Percentiles rank a stretch among this genome's conserved stretches.
Conservation (phyloP, 2,113 vertebrate species). For the Pachypanchax playfairii region DNA sequence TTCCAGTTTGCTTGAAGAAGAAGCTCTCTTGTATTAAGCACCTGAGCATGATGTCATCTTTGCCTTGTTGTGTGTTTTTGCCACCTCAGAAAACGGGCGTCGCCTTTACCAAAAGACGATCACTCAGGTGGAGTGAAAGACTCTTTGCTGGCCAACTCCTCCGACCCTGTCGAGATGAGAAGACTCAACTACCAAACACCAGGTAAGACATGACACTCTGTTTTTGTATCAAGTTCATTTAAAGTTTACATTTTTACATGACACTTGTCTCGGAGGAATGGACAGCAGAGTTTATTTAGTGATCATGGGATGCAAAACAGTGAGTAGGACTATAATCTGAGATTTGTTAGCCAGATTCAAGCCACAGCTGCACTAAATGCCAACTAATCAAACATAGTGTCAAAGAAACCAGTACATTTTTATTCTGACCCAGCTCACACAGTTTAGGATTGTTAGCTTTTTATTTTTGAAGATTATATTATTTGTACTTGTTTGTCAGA, state of each 20-base stretch:
- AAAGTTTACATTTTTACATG: not conserved
- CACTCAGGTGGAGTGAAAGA: constrained; percentile 94
- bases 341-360: too few relatives aligned
- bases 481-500: not conserved
- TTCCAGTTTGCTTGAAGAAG: constrained; percentile 18
- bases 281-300: not conserved
- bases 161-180: constrained; percentile 96
- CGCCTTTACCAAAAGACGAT: constrained; percentile 93
- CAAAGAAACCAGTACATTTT: too few relatives aligned
- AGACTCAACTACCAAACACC: constrained; percentile 98
- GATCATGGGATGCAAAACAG: not conserved
- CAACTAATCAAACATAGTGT: too few relatives aligned
- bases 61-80: constrained; percentile 39
- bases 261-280: not conserved
- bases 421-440: not conserved
- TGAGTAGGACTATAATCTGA: not conserved
- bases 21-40: not conserved
- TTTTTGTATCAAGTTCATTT: not conserved
- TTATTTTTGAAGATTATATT: too few relatives aligned
- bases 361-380: too few relatives aligned
- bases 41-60: constrained; percentile 4
- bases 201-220: constrained; percentile 77
- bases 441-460: too few relatives aligned
- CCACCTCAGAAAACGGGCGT: constrained; percentile 92
- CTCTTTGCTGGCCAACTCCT: constrained; percentile 91